Evolutionary conservation across 2,888 invertebrate species (phyloP).

Genomic region (Drosophila ochracea): DNA sequence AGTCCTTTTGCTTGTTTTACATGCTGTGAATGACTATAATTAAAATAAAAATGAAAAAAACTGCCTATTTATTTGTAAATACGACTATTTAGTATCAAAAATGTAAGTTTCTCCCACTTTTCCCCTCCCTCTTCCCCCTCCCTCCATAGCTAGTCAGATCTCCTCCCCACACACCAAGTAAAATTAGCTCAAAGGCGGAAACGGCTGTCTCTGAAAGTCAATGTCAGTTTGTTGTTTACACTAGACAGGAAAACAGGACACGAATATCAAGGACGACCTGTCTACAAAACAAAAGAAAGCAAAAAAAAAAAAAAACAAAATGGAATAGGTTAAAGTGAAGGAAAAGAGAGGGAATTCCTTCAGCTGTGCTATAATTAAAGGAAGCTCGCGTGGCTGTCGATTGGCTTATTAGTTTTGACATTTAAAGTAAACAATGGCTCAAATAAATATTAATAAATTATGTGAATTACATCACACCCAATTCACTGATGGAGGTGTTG

Average conservation of each 20-base stretch:
- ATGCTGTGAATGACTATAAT: neutral
- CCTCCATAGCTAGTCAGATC: too few relatives aligned
- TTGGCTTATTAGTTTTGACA: slow-evolving; percentile 54
- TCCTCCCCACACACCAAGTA: neutral
- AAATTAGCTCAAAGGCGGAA: neutral
- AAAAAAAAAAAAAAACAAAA: neutral
- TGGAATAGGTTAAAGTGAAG: neutral
- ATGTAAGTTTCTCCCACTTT: neutral
- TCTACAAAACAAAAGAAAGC: neutral
- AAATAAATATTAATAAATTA: slow-evolving; percentile 65
- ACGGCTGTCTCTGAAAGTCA: neutral
- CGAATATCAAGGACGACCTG: neutral
- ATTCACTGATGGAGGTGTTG: neutral
- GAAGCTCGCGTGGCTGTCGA: slow-evolving; percentile 36
- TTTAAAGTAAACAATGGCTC: slow-evolving; percentile 32
- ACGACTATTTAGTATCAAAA: neutral
- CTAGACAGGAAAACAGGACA: slow-evolving; percentile 1
- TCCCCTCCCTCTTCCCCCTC: accelerated
- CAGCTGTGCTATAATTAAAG: slow-evolving; percentile 47
- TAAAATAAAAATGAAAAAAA: neutral
- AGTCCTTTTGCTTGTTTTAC: neutral
- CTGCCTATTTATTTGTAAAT: neutral
- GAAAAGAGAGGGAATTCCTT: neutral
- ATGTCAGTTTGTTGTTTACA: slow-evolving; percentile 4
- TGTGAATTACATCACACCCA: slow-evolving; percentile 49